A percentile compares a stretch with the other conserved stretches of the same genome.
Evolutionary conservation across 2,113 vertebrate species (phyloP).

Genomic region (Podarcis muralis): DNA sequence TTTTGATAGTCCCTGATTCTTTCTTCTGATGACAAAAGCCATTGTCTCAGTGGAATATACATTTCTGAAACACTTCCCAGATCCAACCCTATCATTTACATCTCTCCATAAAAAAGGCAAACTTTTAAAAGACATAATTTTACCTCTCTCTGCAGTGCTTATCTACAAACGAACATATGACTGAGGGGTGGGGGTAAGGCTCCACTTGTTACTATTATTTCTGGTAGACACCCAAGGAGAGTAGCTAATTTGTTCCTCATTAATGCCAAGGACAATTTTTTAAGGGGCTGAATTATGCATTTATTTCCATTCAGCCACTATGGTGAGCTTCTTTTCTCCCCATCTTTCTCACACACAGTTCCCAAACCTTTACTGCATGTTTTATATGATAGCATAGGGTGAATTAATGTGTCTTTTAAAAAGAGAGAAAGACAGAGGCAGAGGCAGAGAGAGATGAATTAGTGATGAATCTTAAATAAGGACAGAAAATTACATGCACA

Average conservation of each 20-base stretch:
- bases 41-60: conserved; percentile 76
- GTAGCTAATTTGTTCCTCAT: conserved; percentile 83
- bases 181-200: conserved; percentile 61
- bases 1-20: conserved; percentile 70
- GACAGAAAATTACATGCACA: conserved; percentile 66
- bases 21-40: conserved; percentile 76
- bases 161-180: conserved; percentile 88
- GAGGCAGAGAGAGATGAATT: conserved; percentile 54
- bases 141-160: conserved; percentile 82
- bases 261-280: conserved; percentile 80
- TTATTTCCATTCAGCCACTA: conserved; percentile 72
- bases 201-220: conserved; percentile 80
- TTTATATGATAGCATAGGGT: conserved; percentile 67
- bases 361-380: conserved; percentile 66
- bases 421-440: not conserved
- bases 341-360: conserved; percentile 67
- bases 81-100: conserved; percentile 75
- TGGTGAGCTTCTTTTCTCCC: conserved; percentile 57
- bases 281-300: conserved; percentile 74
- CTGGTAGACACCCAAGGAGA: conserved; percentile 83
- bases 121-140: conserved; percentile 82
- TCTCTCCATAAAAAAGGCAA: conserved; percentile 80
- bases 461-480: conserved; percentile 68
- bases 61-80: conserved; percentile 78
- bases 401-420: conserved; percentile 58